Evolutionary conservation across 2,888 invertebrate genomes (phyloP).

Genomic region (Chrysotoxum bicinctum): DNA sequence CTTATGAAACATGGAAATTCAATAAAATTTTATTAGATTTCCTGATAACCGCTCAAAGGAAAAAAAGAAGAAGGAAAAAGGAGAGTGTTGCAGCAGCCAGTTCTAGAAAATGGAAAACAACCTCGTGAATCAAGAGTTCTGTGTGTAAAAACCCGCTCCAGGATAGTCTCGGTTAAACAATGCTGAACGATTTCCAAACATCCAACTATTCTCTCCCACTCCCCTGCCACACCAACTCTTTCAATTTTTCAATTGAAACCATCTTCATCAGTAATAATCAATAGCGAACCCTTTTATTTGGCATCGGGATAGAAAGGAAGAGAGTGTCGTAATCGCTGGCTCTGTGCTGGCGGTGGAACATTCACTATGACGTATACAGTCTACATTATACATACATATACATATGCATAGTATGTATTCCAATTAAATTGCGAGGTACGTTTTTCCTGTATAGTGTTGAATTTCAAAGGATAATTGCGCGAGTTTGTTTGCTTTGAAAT

Average conservation of each 20-base stretch:
- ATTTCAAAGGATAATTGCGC: slow-evolving; percentile 71
- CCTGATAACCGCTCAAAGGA: slow-evolving; percentile 62
- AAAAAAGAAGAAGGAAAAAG: background rate
- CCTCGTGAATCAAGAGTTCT: slow-evolving; percentile 62
- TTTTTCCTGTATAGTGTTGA: slow-evolving; percentile 64
- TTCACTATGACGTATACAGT: background rate
- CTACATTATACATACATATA: background rate
- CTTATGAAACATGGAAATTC: slow-evolving; percentile 64
- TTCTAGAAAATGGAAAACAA: slow-evolving; percentile 42
- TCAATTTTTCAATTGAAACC: slow-evolving; percentile 20
- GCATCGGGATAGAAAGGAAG: slow-evolving; percentile 4
- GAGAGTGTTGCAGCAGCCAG: background rate
- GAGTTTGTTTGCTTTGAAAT: slow-evolving; percentile 71
- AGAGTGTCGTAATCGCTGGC: slow-evolving; percentile 52
- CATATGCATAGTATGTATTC: slow-evolving; percentile 34
- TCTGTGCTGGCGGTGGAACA: background rate
- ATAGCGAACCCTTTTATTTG: slow-evolving; percentile 58
- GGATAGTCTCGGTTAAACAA: slow-evolving; percentile 61
- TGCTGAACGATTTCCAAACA: slow-evolving; percentile 35
- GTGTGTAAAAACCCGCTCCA: slow-evolving; percentile 20
- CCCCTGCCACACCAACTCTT: background rate
- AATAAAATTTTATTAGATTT: slow-evolving; percentile 66
- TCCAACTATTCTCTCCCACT: background rate
- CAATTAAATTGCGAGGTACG: slow-evolving; percentile 60
- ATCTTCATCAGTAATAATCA: slow-evolving; percentile 66